These are phyloP conservation scores for Microcebus lehilahytsara DNA, from an alignment of 2,113 vertebrate genomes.

Conservation along the genomic window DNA sequence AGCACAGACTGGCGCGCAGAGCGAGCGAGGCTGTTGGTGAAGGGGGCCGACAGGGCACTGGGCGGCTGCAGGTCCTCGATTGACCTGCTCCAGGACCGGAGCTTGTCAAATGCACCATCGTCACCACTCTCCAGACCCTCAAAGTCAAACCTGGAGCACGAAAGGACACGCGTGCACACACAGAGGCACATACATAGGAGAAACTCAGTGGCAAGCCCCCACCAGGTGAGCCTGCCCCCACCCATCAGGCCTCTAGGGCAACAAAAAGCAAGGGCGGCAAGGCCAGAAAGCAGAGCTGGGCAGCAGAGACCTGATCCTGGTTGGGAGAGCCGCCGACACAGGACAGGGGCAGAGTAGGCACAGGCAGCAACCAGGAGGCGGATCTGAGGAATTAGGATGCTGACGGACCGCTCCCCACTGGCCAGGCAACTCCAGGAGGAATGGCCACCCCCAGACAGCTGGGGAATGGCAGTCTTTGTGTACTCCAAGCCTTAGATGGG, in stretches of 20 bases:
- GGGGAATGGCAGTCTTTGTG: not conserved
- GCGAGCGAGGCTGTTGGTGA: conserved; percentile 95
- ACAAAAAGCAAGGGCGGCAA: conserved; percentile 61
- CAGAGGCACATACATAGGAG: conserved; percentile 68
- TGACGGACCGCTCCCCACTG: not conserved
- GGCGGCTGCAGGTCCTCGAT: conserved; percentile 97
- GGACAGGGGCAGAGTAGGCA: not conserved
- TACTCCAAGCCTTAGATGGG: not conserved
- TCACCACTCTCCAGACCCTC: conserved; percentile 94
- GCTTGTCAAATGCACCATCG: conserved; percentile 92
- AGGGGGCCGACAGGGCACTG: conserved; percentile 87
- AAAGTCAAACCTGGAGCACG: conserved; percentile 93
- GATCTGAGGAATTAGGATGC: not conserved
- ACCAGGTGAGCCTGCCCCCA: not conserved
- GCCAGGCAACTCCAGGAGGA: not conserved
- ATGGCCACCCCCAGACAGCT: not conserved
- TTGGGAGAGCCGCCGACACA: not conserved
- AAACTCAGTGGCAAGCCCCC: conserved; percentile 43
- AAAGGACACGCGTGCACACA: conserved; percentile 72
- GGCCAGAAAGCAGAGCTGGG: not conserved
- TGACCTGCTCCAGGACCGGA: conserved; percentile 96
- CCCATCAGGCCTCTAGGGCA: not conserved
- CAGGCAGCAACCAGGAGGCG: not conserved
- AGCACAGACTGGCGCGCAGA: conserved; percentile 95
- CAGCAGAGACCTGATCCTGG: not conserved